These are phyloP conservation scores for Zaprionus nigranus DNA, from an alignment of 1,140 invertebrate genomes.

Conservation along the genomic window DNA sequence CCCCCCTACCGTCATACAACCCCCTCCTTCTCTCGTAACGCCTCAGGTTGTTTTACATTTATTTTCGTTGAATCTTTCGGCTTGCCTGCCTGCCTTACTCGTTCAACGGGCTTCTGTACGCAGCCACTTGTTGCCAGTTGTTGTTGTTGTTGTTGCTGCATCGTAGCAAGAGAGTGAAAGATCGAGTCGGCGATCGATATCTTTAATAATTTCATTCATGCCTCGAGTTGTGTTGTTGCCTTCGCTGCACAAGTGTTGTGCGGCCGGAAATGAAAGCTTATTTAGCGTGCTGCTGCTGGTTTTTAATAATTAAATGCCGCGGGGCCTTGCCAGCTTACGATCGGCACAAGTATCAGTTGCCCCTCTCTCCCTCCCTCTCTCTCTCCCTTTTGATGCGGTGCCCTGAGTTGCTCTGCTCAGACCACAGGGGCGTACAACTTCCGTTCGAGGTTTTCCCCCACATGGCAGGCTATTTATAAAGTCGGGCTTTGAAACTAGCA, in stretches of 20 bases:
- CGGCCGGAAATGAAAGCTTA: constrained; percentile 76
- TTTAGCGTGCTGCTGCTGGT: constrained; percentile 40
- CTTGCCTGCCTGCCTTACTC: constrained; percentile 8
- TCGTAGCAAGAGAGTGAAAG: constrained; percentile 23
- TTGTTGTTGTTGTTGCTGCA: neutral
- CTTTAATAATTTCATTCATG: constrained; percentile 80
- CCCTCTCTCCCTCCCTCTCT: neutral
- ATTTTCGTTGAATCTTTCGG: constrained; percentile 3
- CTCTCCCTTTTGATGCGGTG: constrained; percentile 42
- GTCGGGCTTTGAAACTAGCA: neutral
- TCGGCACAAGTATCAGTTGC: constrained; percentile 4
- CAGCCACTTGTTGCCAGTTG: constrained; percentile 26
- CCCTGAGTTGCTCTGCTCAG: constrained; percentile 58
- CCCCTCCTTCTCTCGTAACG: neutral
- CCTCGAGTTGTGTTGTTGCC: constrained; percentile 54
- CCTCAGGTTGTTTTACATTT: constrained; percentile 8
- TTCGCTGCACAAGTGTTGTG: constrained; percentile 28
- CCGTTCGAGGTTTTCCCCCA: neutral
- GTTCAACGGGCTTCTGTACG: constrained; percentile 49
- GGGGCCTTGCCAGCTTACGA: constrained; percentile 43
- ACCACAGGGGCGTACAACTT: constrained; percentile 52
- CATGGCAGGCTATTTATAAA: neutral
- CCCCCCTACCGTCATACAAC: neutral
- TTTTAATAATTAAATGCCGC: constrained; percentile 73
- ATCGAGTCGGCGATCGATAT: constrained; percentile 69